Base-by-base conservation (phyloP, 2,888 invertebrate genomes). In the Creontiades dilutus region DNA sequence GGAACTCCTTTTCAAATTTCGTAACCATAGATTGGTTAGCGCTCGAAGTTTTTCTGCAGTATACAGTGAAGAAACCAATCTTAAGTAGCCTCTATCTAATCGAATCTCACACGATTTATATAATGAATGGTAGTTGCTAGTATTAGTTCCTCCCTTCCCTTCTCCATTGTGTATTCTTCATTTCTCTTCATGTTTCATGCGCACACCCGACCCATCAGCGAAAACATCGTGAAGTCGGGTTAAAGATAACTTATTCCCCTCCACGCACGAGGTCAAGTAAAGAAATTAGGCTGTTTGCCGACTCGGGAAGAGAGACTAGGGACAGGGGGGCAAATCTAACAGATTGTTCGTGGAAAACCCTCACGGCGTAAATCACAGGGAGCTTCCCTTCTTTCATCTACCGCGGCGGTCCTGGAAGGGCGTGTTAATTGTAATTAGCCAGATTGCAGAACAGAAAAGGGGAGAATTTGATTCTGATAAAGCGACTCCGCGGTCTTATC, bases 361-460 rank as follows among this genome's bases (percentile, higher is more conserved):
- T 68, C 52, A 46, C 52, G 82, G 52, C 52, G 82, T 82, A 82
- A 82, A 82, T 82, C 82, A 82, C 82, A 19, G 82, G 13, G 82
- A 48, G 13, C 81, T 23, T 19, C 82, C 52, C 82, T 48, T 52
- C 48, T 48, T 80, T 80, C 48, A 46, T 80, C 23, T 14, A 19
- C 80, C 46, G 46, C 89, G 37, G 37, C 37, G 37, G 37, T 7
- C 37, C 37, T n/a, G n/a, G n/a, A 78, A 16, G 80, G 80, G 90
- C 91, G 90, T 91, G 91, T 91, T 91, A 91, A 91, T 91, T 91
- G 91, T 91, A 91, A 91, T 91, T 91, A 91, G 91, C 88, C 91
- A 91, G 91, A 91, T 91, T 91, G 91, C 90, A 57, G 75, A 27
- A 19, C 68, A 68, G 61, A 27, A 57, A 57, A 55, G 61, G 57